Conservation (phyloP, 2,888 invertebrate genomes). For the Drosophila testacea region DNA sequence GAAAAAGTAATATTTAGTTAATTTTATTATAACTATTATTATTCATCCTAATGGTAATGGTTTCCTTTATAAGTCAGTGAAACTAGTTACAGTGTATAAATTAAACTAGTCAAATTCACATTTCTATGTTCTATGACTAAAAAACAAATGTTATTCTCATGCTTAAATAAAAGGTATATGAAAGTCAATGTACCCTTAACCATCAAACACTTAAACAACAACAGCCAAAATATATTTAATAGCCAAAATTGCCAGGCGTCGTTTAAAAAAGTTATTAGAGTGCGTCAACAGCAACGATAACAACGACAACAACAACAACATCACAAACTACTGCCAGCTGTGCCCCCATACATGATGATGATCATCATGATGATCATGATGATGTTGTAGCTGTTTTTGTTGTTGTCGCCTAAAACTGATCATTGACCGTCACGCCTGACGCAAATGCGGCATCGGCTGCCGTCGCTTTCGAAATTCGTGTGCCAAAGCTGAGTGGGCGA, state of each 20-base stretch:
- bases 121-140: neutral
- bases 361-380: conserved; percentile 26
- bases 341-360: conserved; percentile 15
- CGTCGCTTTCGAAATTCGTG: conserved; percentile 75
- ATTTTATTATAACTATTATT: no score
- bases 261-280: conserved; percentile 75
- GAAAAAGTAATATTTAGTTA: no score
- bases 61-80: no score
- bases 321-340: conserved; percentile 46
- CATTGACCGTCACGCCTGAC: conserved; percentile 81
- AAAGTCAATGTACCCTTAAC: conserved; percentile 14
- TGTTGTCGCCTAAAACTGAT: conserved; percentile 64
- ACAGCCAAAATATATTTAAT: conserved; percentile 51
- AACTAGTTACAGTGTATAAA: no score
- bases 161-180: neutral
- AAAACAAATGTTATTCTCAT: neutral
- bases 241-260: conserved; percentile 56
- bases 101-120: no score
- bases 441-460: conserved; percentile 49
- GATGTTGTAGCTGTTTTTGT: conserved; percentile 36
- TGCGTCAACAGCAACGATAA: conserved; percentile 65
- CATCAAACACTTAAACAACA: conserved; percentile 7
- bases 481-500: conserved; percentile 65
- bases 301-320: conserved; percentile 26
- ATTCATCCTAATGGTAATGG: no score